phyloP scores from a whole-genome alignment of 2,888 invertebrate species.

The Brachyptera risi region DNA sequence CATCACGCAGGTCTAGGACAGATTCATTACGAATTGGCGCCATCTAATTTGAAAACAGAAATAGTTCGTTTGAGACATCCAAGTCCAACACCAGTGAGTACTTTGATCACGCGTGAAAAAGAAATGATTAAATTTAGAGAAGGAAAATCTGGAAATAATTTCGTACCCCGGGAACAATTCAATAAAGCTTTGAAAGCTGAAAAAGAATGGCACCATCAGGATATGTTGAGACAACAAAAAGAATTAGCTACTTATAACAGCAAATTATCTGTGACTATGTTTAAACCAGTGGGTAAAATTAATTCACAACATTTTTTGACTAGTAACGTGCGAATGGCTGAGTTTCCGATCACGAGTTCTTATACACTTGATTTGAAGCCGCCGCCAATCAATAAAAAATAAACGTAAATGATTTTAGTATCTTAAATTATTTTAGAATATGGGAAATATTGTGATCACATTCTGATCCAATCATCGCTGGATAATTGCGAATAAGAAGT shows the following conservation, averaged over 20 bases:
- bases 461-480: too few relatives aligned
- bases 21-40: not conserved
- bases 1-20: not conserved
- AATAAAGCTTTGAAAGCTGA: not conserved
- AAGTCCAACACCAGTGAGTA: too few relatives aligned
- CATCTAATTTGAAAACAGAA: not conserved
- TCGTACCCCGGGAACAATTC: not conserved
- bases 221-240: slow-evolving; percentile 1
- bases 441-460: too few relatives aligned
- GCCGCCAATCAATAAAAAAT: not conserved
- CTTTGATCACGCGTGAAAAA: not conserved
- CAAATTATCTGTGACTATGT: slow-evolving; percentile 18
- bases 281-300: slow-evolving; percentile 9
- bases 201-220: slow-evolving; percentile 1
- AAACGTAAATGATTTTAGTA: not conserved
- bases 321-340: not conserved
- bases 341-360: slow-evolving; percentile 9
- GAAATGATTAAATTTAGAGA: not conserved
- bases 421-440: too few relatives aligned
- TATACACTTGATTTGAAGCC: slow-evolving; percentile 10
- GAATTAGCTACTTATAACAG: slow-evolving; percentile 6
- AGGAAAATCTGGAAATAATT: not conserved
- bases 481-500: too few relatives aligned
- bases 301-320: too few relatives aligned
- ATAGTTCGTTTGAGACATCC: too few relatives aligned